These are phyloP conservation scores for Gorsachius magnificus DNA, from an alignment of 2,797 vertebrate species.

Conservation along the genomic window DNA sequence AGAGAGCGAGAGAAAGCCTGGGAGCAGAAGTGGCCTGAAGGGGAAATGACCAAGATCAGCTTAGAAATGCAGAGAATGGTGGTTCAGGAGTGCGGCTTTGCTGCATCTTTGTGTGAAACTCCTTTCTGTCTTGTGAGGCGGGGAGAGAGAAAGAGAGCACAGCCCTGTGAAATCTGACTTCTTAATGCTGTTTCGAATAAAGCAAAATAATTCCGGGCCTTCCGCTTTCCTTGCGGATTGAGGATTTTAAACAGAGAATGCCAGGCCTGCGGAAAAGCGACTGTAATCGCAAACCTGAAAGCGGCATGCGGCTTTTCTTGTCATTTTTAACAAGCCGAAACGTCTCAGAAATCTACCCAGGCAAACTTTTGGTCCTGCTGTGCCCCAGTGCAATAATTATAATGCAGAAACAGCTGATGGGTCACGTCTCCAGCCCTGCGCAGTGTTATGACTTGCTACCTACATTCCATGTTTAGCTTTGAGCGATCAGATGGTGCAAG, in stretches of 20 bases:
- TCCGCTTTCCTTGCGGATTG: background rate
- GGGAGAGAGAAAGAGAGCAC: background rate
- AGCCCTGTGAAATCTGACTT: background rate
- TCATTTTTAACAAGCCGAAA: slow-evolving; percentile 17
- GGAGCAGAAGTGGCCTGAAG: background rate
- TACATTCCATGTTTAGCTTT: slow-evolving; percentile 67
- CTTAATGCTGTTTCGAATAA: background rate
- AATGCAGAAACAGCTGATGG: slow-evolving; percentile 60
- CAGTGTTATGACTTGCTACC: slow-evolving; percentile 62
- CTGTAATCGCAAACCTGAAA: background rate
- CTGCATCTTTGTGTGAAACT: background rate
- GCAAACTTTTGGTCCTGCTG: slow-evolving; percentile 34
- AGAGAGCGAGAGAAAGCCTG: background rate
- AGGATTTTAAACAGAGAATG: background rate
- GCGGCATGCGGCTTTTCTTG: background rate
- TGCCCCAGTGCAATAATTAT: slow-evolving; percentile 45
- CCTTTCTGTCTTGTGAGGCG: background rate
- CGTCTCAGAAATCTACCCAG: background rate
- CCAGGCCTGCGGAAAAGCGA: background rate
- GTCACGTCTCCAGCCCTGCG: slow-evolving; percentile 26
- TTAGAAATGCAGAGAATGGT: background rate
- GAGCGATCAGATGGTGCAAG: slow-evolving; percentile 56
- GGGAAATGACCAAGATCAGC: background rate
- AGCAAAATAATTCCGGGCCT: background rate
- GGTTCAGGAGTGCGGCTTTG: background rate